These are phyloP conservation scores for Sinocyclocheilus rhinocerous DNA, from an alignment of 2,113 vertebrate genomes.

Conservation along the genomic window DNA sequence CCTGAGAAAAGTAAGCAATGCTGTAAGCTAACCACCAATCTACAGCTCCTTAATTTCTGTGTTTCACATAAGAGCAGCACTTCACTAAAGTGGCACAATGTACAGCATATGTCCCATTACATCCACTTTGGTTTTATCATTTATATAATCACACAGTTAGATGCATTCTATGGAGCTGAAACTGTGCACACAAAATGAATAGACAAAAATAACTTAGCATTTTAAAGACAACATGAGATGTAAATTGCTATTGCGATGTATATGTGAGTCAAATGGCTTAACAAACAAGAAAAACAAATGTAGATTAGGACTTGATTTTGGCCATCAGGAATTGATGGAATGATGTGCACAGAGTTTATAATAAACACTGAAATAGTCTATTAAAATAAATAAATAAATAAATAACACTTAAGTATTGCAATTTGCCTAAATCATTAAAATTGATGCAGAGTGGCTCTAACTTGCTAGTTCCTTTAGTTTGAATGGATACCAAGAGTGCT, in stretches of 20 bases:
- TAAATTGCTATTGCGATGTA: neutral
- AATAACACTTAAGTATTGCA: too few relatives aligned
- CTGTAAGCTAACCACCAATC: neutral
- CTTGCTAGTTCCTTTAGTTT: too few relatives aligned
- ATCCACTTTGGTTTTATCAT: neutral
- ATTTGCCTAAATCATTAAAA: too few relatives aligned
- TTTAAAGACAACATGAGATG: neutral
- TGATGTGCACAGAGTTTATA: neutral
- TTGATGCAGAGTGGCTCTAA: too few relatives aligned
- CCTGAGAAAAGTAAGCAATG: neutral
- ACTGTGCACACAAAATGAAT: neutral
- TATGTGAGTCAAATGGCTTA: neutral
- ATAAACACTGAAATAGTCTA: too few relatives aligned
- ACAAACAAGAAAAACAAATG: neutral
- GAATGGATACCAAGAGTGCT: too few relatives aligned
- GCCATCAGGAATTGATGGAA: neutral
- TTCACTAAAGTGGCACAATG: neutral
- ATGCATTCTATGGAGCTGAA: neutral
- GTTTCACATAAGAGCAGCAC: slow-evolving; percentile 1
- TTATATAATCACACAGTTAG: neutral
- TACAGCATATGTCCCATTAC: neutral
- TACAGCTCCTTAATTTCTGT: neutral
- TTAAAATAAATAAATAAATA: too few relatives aligned
- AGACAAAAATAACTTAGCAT: neutral
- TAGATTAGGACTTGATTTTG: neutral